Conservation (phyloP, 2,113 vertebrate species). For the Neolamprologus kungweensis region DNA sequence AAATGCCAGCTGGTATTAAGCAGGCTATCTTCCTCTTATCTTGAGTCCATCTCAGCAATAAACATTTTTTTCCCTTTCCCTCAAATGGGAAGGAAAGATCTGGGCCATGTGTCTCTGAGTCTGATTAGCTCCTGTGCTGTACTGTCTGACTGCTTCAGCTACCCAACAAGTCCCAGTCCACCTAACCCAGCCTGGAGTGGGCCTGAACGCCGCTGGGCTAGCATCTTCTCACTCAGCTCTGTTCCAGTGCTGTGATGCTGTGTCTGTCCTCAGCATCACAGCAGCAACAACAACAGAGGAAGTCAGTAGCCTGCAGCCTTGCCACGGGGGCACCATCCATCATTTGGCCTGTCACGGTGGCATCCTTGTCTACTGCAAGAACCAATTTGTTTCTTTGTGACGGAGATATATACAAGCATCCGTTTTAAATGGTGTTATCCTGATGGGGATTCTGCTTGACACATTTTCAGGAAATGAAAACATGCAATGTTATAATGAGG, state of each 20-base stretch:
- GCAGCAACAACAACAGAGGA: slow-evolving; percentile 43
- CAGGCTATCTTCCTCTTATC: background rate
- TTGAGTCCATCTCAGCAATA: background rate
- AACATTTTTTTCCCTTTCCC: background rate
- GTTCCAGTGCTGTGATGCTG: slow-evolving; percentile 48
- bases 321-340: slow-evolving; percentile 48
- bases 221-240: slow-evolving; percentile 10
- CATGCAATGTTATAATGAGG: background rate
- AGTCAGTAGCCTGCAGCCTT: slow-evolving; percentile 48
- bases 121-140: background rate
- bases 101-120: background rate
- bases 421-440: background rate
- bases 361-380: background rate
- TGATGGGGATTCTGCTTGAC: background rate
- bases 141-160: background rate
- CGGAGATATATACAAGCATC: background rate
- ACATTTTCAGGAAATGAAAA: background rate
- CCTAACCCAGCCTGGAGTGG: slow-evolving; percentile 11
- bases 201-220: background rate
- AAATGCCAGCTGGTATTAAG: slow-evolving; percentile 2
- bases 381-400: background rate
- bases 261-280: slow-evolving; percentile 44
- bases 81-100: background rate
- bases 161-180: background rate
- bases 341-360: slow-evolving; percentile 42